Conservation (phyloP, 2,888 invertebrate genomes). For the Eledone cirrhosa region DNA sequence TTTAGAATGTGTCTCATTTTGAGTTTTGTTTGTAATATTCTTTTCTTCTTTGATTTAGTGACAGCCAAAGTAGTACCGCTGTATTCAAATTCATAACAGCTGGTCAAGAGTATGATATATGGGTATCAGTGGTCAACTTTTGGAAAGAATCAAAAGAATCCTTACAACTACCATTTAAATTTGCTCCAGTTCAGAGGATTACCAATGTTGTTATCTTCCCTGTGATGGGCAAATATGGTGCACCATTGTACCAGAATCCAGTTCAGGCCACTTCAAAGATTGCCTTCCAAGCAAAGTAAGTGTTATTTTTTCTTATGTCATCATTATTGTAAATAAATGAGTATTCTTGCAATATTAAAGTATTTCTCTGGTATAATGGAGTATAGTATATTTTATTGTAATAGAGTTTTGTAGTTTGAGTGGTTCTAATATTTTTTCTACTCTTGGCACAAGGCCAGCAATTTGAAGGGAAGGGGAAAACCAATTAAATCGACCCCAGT, state of each 20-base stretch:
- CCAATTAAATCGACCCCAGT: too few species aligned
- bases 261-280: too few species aligned
- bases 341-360: too few species aligned
- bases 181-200: neutral
- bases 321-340: too few species aligned
- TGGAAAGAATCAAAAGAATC: slow-evolving; percentile 29
- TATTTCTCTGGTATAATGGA: too few species aligned
- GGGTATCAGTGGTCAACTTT: slow-evolving; percentile 46
- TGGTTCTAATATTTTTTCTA: too few species aligned
- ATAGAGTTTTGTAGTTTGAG: too few species aligned
- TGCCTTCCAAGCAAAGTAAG: neutral
- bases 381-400: too few species aligned
- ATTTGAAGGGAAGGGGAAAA: too few species aligned
- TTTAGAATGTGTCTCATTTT: neutral
- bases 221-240: neutral
- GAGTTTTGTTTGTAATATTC: neutral
- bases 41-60: slow-evolving; percentile 35
- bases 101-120: slow-evolving; percentile 45
- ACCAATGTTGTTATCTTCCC: neutral
- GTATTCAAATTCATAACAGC: slow-evolving; percentile 44
- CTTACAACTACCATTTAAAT: neutral
- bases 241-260: neutral
- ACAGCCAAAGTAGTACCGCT: slow-evolving; percentile 45
- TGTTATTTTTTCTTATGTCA: neutral
- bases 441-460: too few species aligned